phyloP scores from a whole-genome alignment of 2,797 vertebrate species.

The Pteropus rufus region DNA sequence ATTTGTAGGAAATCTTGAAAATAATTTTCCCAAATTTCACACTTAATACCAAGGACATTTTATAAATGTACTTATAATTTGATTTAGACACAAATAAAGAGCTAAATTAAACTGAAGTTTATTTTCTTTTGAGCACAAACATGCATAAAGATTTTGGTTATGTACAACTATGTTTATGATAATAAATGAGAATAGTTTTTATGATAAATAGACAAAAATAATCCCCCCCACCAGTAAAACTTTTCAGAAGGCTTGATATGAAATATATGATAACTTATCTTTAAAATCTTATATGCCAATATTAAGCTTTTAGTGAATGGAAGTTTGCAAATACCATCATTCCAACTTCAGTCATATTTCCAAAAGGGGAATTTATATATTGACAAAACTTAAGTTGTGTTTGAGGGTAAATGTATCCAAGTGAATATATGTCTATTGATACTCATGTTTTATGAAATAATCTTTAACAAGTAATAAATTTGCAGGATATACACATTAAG shows the following conservation, averaged over 20 bases:
- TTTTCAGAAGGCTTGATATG: not conserved
- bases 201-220: not conserved
- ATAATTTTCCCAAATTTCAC: conserved; percentile 30
- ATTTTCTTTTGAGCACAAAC: conserved; percentile 24
- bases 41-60: conserved; percentile 50
- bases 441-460: not conserved
- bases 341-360: not conserved
- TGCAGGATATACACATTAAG: not conserved
- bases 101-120: conserved; percentile 41
- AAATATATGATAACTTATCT: not conserved
- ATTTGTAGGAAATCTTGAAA: conserved; percentile 49
- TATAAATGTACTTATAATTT: conserved; percentile 38
- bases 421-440: not conserved
- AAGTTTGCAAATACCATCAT: not conserved
- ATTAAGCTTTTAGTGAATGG: not conserved
- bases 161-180: not conserved
- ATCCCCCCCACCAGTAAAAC: not conserved
- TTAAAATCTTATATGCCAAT: not conserved
- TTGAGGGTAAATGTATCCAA: not conserved
- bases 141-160: conserved; percentile 1
- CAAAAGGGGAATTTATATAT: not conserved
- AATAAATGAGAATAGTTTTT: conserved; percentile 43
- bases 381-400: not conserved
- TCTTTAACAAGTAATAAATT: not conserved
- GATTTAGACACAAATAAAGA: conserved; percentile 48